phyloP scores from a whole-genome alignment of 2,797 vertebrate species.

The Buphagus erythrorhynchus region DNA sequence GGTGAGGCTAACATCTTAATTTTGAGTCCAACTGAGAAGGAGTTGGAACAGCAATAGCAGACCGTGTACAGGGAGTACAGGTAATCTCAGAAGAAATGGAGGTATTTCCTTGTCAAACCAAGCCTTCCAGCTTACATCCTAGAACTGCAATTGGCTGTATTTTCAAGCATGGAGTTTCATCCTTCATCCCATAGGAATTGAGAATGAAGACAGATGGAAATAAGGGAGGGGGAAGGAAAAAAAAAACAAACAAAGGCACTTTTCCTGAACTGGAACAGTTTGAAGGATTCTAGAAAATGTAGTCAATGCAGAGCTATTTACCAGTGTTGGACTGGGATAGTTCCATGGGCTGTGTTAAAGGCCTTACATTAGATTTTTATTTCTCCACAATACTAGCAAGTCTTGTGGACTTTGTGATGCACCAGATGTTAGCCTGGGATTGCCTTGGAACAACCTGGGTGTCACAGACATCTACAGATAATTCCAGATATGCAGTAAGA shows the following conservation, averaged over 20 bases:
- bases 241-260: not conserved
- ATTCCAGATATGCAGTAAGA: not conserved
- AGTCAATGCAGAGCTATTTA: not conserved
- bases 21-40: not conserved
- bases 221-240: fast-evolving
- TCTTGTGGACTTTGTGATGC: not conserved
- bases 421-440: not conserved
- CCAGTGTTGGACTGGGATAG: not conserved
- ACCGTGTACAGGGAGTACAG: not conserved
- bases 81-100: not conserved
- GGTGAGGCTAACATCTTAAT: not conserved
- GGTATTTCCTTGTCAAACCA: not conserved
- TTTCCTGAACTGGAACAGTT: not conserved
- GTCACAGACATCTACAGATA: not conserved
- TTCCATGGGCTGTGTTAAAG: not conserved
- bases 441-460: not conserved
- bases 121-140: not conserved
- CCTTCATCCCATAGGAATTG: not conserved
- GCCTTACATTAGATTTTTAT: not conserved
- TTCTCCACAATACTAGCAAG: not conserved
- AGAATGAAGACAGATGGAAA: not conserved
- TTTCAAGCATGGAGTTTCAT: not conserved
- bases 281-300: not conserved
- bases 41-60: not conserved
- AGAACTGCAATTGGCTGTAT: not conserved